A percentile compares a stretch with the other conserved stretches of the same genome.
These are phyloP conservation scores for Meganola albula DNA, from an alignment of 2,888 invertebrate genomes.

Conservation along the genomic window DNA sequence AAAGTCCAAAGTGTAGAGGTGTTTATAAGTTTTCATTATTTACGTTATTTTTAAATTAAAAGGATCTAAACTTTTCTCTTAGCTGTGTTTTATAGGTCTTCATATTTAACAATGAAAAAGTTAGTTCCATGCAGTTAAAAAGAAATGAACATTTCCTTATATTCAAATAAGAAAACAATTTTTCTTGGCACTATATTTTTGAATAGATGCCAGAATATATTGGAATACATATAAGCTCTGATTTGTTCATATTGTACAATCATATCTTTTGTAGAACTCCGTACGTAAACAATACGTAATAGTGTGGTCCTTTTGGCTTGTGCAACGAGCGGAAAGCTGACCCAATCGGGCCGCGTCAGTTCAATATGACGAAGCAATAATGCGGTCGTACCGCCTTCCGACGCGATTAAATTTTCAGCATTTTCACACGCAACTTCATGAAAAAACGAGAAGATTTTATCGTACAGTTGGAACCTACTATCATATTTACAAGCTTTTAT, in stretches of 20 bases:
- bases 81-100: no score
- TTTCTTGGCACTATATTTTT: constrained; percentile 14
- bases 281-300: constrained; percentile 28
- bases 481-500: no score
- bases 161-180: constrained; percentile 16
- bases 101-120: no score
- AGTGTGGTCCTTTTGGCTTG: constrained; percentile 27
- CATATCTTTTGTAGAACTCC: constrained; percentile 6
- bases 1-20: no score
- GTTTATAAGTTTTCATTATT: no score
- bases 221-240: constrained; percentile 9
- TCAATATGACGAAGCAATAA: constrained; percentile 60
- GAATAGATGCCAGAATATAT: constrained; percentile 14
- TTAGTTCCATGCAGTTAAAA: no score
- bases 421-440: constrained; percentile 44
- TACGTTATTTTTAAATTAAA: no score
- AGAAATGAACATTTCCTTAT: no score
- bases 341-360: constrained; percentile 51
- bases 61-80: no score
- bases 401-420: constrained; percentile 62
- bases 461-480: no score
- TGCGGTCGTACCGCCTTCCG: constrained; percentile 41
- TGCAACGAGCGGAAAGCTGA: constrained; percentile 35
- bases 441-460: constrained; percentile 33
- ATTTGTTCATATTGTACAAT: constrained; percentile 21